These are phyloP conservation scores for Bombus sylvicola DNA, from an alignment of 1,140 invertebrate genomes.

Conservation along the genomic window DNA sequence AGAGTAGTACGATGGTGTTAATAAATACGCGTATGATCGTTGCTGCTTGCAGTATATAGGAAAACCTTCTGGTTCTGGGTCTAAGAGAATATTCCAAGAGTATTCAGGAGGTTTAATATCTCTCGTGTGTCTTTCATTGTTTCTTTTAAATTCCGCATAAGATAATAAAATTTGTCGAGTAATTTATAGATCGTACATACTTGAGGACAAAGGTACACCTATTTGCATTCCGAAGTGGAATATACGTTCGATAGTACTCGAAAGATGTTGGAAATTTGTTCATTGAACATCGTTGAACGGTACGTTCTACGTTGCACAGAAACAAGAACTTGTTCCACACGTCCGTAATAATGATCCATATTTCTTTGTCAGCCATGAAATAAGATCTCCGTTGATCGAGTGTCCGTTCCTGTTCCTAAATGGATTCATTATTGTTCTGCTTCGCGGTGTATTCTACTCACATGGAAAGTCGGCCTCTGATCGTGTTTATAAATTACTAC, in stretches of 20 bases:
- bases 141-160: neutral
- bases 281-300: neutral
- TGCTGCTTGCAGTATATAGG: neutral
- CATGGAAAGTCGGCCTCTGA: slow-evolving; percentile 3
- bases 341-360: slow-evolving; percentile 25
- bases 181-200: neutral
- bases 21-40: neutral
- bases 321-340: slow-evolving; percentile 24
- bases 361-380: slow-evolving; percentile 19
- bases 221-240: neutral
- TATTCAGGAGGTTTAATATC: neutral
- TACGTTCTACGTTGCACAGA: neutral
- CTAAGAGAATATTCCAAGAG: neutral
- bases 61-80: neutral
- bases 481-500: slow-evolving; percentile 12
- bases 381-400: slow-evolving; percentile 35
- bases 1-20: neutral
- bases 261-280: neutral
- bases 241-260: neutral
- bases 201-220: neutral
- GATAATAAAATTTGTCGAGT: neutral
- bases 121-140: neutral
- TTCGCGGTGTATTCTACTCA: slow-evolving; percentile 2
- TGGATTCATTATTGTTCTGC: slow-evolving; percentile 27
- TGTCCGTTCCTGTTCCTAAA: slow-evolving; percentile 21